These are phyloP conservation scores for Aplocera efformata DNA, from an alignment of 2,888 invertebrate species.

Conservation along the genomic window DNA sequence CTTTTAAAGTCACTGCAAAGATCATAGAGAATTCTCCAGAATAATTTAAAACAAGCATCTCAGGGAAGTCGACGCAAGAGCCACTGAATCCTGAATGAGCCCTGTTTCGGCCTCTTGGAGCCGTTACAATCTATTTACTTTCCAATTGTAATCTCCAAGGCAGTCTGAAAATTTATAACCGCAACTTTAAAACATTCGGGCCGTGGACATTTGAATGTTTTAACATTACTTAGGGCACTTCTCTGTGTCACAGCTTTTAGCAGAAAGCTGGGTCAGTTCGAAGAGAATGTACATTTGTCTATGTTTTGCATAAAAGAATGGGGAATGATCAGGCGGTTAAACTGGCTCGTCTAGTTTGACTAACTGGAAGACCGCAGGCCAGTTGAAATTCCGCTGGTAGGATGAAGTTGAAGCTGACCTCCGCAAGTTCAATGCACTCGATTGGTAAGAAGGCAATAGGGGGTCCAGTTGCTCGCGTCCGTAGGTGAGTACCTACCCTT, in stretches of 20 bases:
- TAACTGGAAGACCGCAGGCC: no score
- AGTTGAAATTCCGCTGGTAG: no score
- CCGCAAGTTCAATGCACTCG: no score
- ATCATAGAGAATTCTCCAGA: neutral
- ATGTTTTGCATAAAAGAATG: no score
- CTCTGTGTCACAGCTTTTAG: conserved; percentile 35
- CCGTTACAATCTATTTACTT: conserved; percentile 48
- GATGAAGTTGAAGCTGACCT: no score
- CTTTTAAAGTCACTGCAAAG: neutral
- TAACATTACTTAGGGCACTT: conserved; percentile 68
- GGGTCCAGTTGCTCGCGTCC: no score
- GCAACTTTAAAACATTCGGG: conserved; percentile 55
- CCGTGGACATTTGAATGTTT: conserved; percentile 76
- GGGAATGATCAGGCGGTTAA: no score
- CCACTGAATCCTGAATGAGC: conserved; percentile 59
- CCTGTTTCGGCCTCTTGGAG: conserved; percentile 34
- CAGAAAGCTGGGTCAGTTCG: neutral
- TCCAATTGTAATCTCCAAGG: conserved; percentile 50
- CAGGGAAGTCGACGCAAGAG: conserved; percentile 14
- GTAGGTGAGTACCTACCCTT: no score
- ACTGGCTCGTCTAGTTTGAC: no score
- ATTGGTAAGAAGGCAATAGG: no score
- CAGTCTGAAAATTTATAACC: conserved; percentile 66
- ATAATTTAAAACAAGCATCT: conserved; percentile 2
- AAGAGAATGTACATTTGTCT: neutral